Evolutionary conservation across 37 sponge, comb jelly and placozoan genomes (phyloP).

Genomic region (Hormiphora californensis): DNA sequence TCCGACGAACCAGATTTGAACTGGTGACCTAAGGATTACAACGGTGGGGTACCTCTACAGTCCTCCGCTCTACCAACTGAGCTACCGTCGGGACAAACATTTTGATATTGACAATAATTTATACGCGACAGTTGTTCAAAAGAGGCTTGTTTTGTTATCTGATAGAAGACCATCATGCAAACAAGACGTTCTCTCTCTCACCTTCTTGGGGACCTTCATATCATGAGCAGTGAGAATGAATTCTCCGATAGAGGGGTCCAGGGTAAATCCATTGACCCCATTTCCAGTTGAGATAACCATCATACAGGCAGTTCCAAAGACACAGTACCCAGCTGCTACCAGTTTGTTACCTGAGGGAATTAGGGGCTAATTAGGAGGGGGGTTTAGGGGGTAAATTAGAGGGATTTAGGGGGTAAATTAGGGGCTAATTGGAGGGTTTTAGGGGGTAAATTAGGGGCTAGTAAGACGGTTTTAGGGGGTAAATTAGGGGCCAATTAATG

Average conservation of each 20-base stretch:
- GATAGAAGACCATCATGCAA: no score
- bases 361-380: no score
- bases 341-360: slow-evolving; percentile 60
- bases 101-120: not conserved
- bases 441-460: no score
- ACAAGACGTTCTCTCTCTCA: no score
- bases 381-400: no score
- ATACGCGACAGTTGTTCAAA: not conserved
- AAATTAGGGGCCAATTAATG: no score
- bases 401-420: no score
- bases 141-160: not conserved
- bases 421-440: no score
- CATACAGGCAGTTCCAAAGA: slow-evolving; percentile 98
- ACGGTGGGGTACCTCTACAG: slow-evolving; percentile 69
- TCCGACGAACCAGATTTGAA: slow-evolving; percentile 84
- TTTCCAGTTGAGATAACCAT: slow-evolving; percentile 90
- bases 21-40: slow-evolving; percentile 81
- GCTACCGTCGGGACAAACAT: slow-evolving; percentile 57
- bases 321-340: slow-evolving; percentile 96
- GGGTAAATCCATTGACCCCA: slow-evolving; percentile 94
- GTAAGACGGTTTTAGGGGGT: no score
- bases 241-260: slow-evolving; percentile 95
- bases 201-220: slow-evolving; percentile 64
- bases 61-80: slow-evolving; percentile 91
- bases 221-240: slow-evolving; percentile 85